Conservation (phyloP, 2,888 invertebrate species). For the Idaea biselata region DNA sequence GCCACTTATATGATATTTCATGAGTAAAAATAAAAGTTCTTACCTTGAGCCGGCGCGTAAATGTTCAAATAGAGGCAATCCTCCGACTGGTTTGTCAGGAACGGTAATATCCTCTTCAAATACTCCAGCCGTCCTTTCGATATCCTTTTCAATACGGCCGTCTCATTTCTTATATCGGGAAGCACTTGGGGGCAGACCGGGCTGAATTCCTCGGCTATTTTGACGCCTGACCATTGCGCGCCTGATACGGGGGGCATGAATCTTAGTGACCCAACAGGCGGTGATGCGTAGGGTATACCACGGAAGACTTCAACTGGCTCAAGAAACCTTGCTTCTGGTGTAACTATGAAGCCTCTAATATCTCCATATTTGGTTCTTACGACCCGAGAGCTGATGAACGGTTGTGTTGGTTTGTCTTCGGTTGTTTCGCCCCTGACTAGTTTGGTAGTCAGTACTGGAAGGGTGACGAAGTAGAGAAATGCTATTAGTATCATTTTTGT, state of each 20-base stretch:
- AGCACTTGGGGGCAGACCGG: constrained; percentile 96
- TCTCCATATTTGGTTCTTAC: constrained; percentile 94
- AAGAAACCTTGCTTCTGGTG: constrained; percentile 88
- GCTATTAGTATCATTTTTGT: constrained; percentile 72
- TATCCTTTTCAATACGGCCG: constrained; percentile 90
- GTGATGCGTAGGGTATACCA: constrained; percentile 96
- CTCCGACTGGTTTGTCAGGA: constrained; percentile 95
- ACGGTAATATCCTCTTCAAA: constrained; percentile 91
- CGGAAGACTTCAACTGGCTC: constrained; percentile 96
- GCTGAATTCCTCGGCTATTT: constrained; percentile 91
- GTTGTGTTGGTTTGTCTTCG: constrained; percentile 66
- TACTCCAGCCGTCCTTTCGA: constrained; percentile 94
- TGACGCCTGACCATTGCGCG: constrained; percentile 94
- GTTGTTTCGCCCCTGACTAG: constrained; percentile 70
- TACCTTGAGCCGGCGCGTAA: constrained; percentile 97
- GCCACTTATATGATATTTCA: background rate
- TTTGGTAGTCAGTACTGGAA: constrained; percentile 69
- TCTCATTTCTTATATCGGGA: constrained; percentile 92
- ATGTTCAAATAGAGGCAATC: constrained; percentile 98
- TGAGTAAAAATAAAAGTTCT: constrained; percentile 44
- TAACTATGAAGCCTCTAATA: constrained; percentile 91
- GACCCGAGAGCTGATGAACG: constrained; percentile 88
- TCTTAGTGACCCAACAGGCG: constrained; percentile 92
- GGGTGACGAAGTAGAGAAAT: constrained; percentile 73
- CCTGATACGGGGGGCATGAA: constrained; percentile 98